A percentile compares a stretch with the other conserved stretches of the same genome.
Conservation (phyloP, 2,797 vertebrate genomes). For the Notolepis coatsorum region DNA sequence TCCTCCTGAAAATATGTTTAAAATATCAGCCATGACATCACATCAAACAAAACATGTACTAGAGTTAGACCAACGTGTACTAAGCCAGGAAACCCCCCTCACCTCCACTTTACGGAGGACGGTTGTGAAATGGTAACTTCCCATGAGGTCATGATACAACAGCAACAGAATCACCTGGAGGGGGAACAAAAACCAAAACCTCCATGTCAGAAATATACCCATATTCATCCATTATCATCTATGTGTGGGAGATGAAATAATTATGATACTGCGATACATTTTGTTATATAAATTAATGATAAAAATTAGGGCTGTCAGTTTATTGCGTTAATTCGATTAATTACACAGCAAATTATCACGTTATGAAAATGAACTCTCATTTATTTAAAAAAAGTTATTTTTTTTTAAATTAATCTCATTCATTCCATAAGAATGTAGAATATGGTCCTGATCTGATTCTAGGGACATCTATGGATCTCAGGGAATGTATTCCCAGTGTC, state of each 20-base stretch:
- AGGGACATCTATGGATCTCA: no score
- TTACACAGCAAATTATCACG: no score
- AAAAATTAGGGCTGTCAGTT: no score
- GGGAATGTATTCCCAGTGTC: no score
- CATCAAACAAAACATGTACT: neutral
- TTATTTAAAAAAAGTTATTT: no score
- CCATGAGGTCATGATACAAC: slow-evolving; percentile 87
- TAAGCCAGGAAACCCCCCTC: slow-evolving; percentile 25
- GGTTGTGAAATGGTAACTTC: slow-evolving; percentile 74
- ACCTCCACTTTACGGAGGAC: slow-evolving; percentile 89
- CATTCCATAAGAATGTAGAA: no score
- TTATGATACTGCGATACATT: neutral
- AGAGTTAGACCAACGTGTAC: neutral
- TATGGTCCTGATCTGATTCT: no score
- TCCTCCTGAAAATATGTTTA: slow-evolving; percentile 77
- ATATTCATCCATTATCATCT: neutral
- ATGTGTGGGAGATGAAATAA: neutral
- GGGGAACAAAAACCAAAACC: slow-evolving; percentile 21
- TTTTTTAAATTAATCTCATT: no score
- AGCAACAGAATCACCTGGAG: slow-evolving; percentile 88
- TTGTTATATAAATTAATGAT: no score
- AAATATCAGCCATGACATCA: neutral
- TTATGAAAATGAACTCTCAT: no score
- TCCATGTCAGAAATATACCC: neutral
- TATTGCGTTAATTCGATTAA: no score